Conservation (phyloP, 2,113 vertebrate species). For the Pollachius pollachius region DNA sequence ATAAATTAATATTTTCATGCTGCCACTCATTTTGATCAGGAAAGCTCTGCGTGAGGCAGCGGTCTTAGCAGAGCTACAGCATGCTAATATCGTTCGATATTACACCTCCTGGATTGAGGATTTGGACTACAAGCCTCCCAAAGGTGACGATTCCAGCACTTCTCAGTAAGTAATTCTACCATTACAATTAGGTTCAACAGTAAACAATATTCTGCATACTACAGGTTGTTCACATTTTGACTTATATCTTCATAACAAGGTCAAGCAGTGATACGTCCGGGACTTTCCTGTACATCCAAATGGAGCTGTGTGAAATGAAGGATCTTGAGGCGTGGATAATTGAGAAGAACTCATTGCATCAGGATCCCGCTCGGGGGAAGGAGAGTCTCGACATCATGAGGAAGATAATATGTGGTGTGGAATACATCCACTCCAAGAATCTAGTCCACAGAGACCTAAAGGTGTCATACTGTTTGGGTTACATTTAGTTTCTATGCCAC, state of each 20-base stretch:
- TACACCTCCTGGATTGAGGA: conserved; percentile 64
- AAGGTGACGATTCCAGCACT: conserved; percentile 35
- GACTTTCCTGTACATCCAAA: conserved; percentile 72
- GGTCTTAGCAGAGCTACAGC: conserved; percentile 55
- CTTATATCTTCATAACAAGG: conserved; percentile 29
- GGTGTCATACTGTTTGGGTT: conserved; percentile 29
- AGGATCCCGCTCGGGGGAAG: conserved; percentile 35
- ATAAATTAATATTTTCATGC: neutral
- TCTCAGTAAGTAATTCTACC: conserved; percentile 52
- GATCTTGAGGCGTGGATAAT: conserved; percentile 67
- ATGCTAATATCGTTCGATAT: conserved; percentile 73
- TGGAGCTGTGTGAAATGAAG: conserved; percentile 70
- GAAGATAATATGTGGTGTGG: conserved; percentile 64
- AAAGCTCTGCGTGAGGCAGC: conserved; percentile 62
- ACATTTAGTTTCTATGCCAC: neutral
- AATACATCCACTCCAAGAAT: conserved; percentile 61
- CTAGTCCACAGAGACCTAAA: conserved; percentile 76
- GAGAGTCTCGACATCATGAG: conserved; percentile 39
- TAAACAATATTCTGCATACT: no score
- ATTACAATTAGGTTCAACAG: no score
- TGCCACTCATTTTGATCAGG: conserved; percentile 29
- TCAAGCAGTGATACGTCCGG: conserved; percentile 19
- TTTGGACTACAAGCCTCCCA: conserved; percentile 31
- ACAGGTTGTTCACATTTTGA: no score
- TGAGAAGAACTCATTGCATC: conserved; percentile 40